Conservation (phyloP, 1,140 invertebrate genomes). For the Chironomus tepperi region DNA sequence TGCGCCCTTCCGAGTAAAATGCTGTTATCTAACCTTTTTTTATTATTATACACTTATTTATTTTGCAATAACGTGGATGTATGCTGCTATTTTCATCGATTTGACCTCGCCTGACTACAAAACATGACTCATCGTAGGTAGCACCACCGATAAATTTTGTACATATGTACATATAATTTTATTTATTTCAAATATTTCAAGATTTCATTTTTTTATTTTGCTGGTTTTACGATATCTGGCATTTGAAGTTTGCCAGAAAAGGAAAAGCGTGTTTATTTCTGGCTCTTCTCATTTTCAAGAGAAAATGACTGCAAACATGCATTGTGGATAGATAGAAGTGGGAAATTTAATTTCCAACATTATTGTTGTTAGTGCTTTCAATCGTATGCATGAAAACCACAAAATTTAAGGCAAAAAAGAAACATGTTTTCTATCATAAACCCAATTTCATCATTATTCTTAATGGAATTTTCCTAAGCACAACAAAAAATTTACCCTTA, state of each 20-base stretch:
- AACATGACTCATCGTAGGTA: conserved; percentile 16
- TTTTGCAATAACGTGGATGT: conserved; percentile 13
- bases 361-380: not conserved
- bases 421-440: conserved; percentile 8
- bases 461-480: conserved; percentile 1
- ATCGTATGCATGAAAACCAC: not conserved
- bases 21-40: conserved; percentile 2
- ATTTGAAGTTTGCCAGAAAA: conserved; percentile 6
- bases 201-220: not conserved
- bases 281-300: not conserved
- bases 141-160: not conserved
- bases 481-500: not conserved
- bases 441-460: not conserved
- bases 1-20: not conserved
- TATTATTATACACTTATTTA: not conserved
- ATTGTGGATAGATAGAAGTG: not conserved
- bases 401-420: not conserved
- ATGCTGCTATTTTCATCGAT: not conserved
- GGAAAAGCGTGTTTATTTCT: not conserved
- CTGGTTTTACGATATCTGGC: not conserved
- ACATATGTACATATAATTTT: not conserved
- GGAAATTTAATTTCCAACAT: not conserved
- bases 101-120: conserved; percentile 22
- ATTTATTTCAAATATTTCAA: not conserved
- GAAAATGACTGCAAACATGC: not conserved